Conservation (phyloP, 2,888 invertebrate species). For the Drosophila silvestris region DNA sequence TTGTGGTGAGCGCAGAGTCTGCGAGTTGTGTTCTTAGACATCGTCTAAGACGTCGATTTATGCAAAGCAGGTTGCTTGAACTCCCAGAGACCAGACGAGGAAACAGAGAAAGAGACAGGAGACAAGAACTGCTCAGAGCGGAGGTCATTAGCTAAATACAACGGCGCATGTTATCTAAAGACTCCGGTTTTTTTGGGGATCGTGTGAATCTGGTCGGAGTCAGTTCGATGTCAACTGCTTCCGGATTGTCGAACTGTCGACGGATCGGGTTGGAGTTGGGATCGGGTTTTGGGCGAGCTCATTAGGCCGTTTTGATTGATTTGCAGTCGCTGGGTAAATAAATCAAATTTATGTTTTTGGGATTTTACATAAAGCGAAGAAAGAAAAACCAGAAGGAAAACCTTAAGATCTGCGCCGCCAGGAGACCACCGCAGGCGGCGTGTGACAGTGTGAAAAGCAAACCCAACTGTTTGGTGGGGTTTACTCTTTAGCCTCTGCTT, state of each 20-base stretch:
- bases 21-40: conserved; percentile 14
- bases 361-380: conserved; percentile 37
- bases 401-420: conserved; percentile 12
- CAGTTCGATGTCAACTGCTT: conserved; percentile 61
- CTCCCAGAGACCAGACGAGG: conserved; percentile 26
- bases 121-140: background rate
- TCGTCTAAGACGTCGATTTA: conserved; percentile 53
- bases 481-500: background rate
- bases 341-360: conserved; percentile 72
- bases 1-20: conserved; percentile 54
- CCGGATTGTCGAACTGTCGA: conserved; percentile 20
- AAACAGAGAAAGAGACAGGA: conserved; percentile 9
- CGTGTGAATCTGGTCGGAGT: conserved; percentile 58
- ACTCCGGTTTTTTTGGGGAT: conserved; percentile 36
- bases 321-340: conserved; percentile 52
- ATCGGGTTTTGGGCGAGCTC: conserved; percentile 47
- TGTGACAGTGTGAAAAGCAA: conserved; percentile 47
- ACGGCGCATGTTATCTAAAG: conserved; percentile 53
- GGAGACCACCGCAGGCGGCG: conserved; percentile 33
- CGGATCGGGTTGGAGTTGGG: background rate
- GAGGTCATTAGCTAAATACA: conserved; percentile 39
- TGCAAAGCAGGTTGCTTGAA: conserved; percentile 77
- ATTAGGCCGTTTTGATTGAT: conserved; percentile 73
- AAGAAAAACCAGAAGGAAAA: conserved; percentile 10
- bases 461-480: background rate